Conservation (phyloP, 2,888 invertebrate species). For the Diabrotica balteata region DNA sequence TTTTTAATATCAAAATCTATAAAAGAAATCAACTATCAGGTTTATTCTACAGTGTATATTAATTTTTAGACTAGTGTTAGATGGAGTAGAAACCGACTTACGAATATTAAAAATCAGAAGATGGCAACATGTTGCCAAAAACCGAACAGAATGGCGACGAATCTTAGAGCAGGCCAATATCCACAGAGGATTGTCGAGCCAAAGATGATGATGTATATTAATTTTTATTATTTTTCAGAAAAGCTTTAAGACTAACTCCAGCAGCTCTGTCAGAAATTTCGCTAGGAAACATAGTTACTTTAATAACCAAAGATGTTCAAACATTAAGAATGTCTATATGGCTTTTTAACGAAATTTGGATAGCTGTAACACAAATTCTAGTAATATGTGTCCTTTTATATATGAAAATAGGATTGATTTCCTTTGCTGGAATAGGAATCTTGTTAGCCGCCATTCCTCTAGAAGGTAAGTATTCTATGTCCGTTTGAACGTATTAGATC, state of each 20-base stretch:
- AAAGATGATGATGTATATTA: too few relatives aligned
- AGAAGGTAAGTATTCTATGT: constrained; percentile 53
- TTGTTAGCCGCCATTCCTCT: constrained; percentile 59
- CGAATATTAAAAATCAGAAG: too few relatives aligned
- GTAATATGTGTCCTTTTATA: constrained; percentile 83
- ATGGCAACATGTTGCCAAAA: too few relatives aligned
- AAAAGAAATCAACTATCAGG: too few relatives aligned
- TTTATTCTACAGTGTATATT: too few relatives aligned
- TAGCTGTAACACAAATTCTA: constrained; percentile 83
- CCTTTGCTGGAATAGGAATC: constrained; percentile 65
- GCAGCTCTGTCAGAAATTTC: constrained; percentile 75
- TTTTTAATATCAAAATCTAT: too few relatives aligned
- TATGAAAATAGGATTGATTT: constrained; percentile 61
- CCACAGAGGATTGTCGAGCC: too few relatives aligned
- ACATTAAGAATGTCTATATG: constrained; percentile 87
- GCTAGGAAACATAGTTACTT: constrained; percentile 77
- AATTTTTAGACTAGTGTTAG: too few relatives aligned
- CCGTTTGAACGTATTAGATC: too few relatives aligned
- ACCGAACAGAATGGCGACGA: too few relatives aligned
- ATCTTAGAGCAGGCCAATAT: too few relatives aligned
- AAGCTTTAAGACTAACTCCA: constrained; percentile 57
- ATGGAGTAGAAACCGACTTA: too few relatives aligned
- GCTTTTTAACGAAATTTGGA: constrained; percentile 90
- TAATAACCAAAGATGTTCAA: constrained; percentile 91
- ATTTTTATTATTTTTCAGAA: constrained; percentile 62